Conservation (phyloP, 2,888 invertebrate genomes). For the Chaitophorus viminalis region DNA sequence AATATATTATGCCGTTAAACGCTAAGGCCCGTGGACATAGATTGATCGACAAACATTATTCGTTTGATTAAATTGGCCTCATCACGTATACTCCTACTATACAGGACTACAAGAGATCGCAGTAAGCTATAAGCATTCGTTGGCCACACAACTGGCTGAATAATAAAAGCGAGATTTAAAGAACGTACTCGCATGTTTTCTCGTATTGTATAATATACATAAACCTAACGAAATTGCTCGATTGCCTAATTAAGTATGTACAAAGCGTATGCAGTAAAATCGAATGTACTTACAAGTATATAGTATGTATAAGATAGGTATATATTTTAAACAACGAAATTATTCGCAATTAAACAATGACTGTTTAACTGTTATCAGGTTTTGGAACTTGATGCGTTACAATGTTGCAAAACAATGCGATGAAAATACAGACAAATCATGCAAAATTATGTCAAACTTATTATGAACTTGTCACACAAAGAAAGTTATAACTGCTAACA, state of each 20-base stretch:
- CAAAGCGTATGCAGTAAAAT: not conserved
- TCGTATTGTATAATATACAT: too few species aligned
- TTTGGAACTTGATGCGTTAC: too few species aligned
- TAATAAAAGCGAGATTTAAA: conserved; percentile 7
- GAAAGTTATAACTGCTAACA: too few species aligned
- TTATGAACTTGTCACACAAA: too few species aligned
- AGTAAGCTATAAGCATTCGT: conserved; percentile 15
- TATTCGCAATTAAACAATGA: too few species aligned
- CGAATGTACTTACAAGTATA: too few species aligned
- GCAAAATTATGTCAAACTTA: too few species aligned
- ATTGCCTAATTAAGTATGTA: not conserved
- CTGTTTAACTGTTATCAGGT: too few species aligned
- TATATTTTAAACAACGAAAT: too few species aligned
- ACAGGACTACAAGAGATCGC: not conserved
- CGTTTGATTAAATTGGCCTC: conserved; percentile 31
- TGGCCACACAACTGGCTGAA: not conserved
- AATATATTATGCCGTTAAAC: not conserved
- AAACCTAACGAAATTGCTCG: not conserved
- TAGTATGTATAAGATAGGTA: too few species aligned
- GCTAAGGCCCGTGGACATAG: not conserved
- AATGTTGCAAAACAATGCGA: too few species aligned
- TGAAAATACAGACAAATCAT: too few species aligned
- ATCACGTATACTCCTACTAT: not conserved
- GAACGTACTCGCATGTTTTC: not conserved
- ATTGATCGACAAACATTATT: conserved; percentile 12